phyloP scores from a whole-genome alignment of 2,113 vertebrate species.

The Euleptes europaea region DNA sequence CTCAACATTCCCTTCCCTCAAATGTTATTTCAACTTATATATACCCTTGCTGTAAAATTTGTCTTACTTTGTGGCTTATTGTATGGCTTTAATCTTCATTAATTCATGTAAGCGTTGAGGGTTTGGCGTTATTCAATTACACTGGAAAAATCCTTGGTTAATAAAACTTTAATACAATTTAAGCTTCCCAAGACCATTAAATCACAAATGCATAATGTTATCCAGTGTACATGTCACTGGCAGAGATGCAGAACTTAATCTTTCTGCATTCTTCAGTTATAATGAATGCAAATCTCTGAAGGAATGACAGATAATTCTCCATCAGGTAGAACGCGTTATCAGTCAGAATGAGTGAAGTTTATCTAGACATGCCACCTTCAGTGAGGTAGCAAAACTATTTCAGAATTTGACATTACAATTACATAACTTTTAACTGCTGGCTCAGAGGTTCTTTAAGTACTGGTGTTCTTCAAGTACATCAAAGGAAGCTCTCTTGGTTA shows the following conservation, averaged over 20 bases:
- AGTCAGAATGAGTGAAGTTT: slow-evolving; percentile 48
- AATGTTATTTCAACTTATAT: slow-evolving; percentile 33
- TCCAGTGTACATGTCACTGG: slow-evolving; percentile 60
- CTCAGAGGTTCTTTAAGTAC: neutral
- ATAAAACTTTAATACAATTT: slow-evolving; percentile 70
- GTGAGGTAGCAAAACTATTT: slow-evolving; percentile 29
- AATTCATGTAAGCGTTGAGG: slow-evolving; percentile 58
- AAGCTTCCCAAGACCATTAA: slow-evolving; percentile 67
- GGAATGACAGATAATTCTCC: slow-evolving; percentile 61
- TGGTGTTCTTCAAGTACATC: neutral
- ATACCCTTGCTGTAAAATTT: slow-evolving; percentile 24
- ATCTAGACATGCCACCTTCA: slow-evolving; percentile 49
- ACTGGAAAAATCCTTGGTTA: slow-evolving; percentile 64
- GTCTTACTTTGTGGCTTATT: slow-evolving; percentile 50
- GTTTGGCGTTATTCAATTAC: slow-evolving; percentile 69
- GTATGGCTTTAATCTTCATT: slow-evolving; percentile 56
- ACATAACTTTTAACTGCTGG: neutral
- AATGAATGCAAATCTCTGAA: slow-evolving; percentile 69
- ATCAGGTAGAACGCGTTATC: slow-evolving; percentile 43
- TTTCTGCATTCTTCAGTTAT: slow-evolving; percentile 59
- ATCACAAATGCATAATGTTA: slow-evolving; percentile 60
- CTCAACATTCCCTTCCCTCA: slow-evolving; percentile 10
- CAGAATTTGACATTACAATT: slow-evolving; percentile 26
- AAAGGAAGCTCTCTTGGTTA: neutral
- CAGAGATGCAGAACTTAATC: slow-evolving; percentile 68